Percentiles rank a stretch among this genome's conserved stretches.
Evolutionary conservation across 2,113 vertebrate genomes (phyloP).

Genomic region (Glaucomys volans): DNA sequence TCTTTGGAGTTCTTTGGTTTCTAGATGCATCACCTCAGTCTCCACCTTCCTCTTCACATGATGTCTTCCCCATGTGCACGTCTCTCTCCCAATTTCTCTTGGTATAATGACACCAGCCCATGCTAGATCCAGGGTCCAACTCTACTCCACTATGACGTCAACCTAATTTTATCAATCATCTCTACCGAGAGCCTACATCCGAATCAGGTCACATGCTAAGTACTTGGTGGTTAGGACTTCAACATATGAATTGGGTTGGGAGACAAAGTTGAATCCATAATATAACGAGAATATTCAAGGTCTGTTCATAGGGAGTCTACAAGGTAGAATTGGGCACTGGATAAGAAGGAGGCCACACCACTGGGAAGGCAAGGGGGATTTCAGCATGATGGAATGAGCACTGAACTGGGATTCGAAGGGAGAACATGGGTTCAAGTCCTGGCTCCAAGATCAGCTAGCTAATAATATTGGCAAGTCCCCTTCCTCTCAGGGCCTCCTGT

Average conservation of each 20-base stretch:
- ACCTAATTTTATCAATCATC: neutral
- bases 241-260: neutral
- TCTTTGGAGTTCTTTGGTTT: neutral
- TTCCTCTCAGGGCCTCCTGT: neutral
- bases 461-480: neutral
- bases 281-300: neutral
- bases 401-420: neutral
- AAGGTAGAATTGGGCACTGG: neutral
- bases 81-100: neutral
- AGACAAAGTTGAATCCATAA: neutral
- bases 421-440: neutral
- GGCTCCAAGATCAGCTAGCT: neutral
- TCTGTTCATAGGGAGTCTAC: neutral
- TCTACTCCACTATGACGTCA: neutral
- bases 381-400: neutral
- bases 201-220: neutral
- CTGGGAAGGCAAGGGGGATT: neutral
- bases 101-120: neutral
- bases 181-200: neutral
- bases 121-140: neutral
- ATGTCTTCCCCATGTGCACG: rapidly evolving
- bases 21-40: too few species aligned
- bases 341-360: neutral
- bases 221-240: neutral
- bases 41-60: neutral